phyloP scores from a whole-genome alignment of 2,113 vertebrate genomes.

The Muntiacus muntjak region DNA sequence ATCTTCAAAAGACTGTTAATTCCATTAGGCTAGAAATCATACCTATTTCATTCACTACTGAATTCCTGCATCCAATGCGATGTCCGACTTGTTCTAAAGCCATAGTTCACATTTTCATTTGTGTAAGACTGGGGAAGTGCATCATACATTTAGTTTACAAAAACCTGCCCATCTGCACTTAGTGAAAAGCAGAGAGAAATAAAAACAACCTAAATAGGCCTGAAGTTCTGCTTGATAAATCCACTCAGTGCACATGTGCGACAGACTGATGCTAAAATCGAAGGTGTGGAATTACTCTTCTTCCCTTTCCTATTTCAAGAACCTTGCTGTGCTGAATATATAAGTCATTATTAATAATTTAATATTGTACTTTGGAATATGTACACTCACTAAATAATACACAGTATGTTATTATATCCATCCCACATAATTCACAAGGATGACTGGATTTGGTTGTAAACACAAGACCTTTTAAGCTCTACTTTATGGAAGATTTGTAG shows the following conservation, averaged over 20 bases:
- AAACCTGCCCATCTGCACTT: background rate
- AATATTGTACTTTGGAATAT: background rate
- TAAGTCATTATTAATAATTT: background rate
- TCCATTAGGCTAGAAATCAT: background rate
- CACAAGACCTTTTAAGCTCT: background rate
- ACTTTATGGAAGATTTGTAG: background rate
- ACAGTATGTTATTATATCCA: background rate
- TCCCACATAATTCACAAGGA: background rate
- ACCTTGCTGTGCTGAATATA: background rate
- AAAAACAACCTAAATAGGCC: background rate
- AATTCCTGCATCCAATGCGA: background rate
- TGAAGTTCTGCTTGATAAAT: background rate
- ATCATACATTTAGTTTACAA: background rate
- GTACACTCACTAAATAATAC: background rate
- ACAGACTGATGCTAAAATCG: background rate
- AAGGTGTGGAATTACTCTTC: background rate
- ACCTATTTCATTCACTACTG: background rate
- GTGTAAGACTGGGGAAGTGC: background rate
- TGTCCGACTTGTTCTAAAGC: background rate
- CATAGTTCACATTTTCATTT: background rate
- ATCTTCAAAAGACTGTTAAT: background rate
- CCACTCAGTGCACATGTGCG: background rate
- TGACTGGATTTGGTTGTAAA: background rate
- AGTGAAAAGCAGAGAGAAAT: background rate
- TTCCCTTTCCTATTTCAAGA: background rate